Base-by-base conservation (phyloP, 2,888 invertebrate genomes). In the Pinctada fucata region DNA sequence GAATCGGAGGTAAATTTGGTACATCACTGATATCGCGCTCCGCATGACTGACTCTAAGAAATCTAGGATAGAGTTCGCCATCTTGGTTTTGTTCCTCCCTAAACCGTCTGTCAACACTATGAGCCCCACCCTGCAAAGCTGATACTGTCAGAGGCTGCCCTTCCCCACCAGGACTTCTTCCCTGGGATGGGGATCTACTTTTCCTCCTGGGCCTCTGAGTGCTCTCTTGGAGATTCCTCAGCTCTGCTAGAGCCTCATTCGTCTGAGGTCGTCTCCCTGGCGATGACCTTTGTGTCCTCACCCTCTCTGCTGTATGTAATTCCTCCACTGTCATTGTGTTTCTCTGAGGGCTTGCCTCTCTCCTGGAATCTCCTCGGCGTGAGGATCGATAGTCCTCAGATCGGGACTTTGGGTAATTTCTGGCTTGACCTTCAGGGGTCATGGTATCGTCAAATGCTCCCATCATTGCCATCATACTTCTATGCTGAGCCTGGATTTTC, bases 381-480 rank as follows among this genome's bases (percentile, higher is more conserved):
- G 48, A 48, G 45, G 74, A 50, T 45, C 74, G 65, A 47, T 16
- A 49, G 50, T 64, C 13, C 45, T n/a, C 31, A 65, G 49, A n/a
- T 16, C 63, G 74, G 49, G 70, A 52, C 51, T 74, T 64, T 80
- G 80, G 78, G 66, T 78, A 73, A 78, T 64, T 69, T 72, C 63
- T 13, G 67, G 50, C 3, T 47, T 47, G 72, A 69, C 75, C 73
- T 78, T 75, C 73, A 65, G 67, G 10, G 78, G 69, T 63, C 63
- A 51, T 51, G 74, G 73, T 47, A 10, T 84, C 88, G 80, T 88
- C 89, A 10, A 91, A 78, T 58, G 90, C 90, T 68, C 89, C 89
- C 88, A 91, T 88, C 89, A 91, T 89, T 8, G 89, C 90, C 82
- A 89, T 85, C 83, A 91, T 85, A 78, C 89, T 90, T 63, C 84